These are phyloP conservation scores for Pandion haliaetus DNA, from an alignment of 2,113 vertebrate genomes.

Conservation along the genomic window DNA sequence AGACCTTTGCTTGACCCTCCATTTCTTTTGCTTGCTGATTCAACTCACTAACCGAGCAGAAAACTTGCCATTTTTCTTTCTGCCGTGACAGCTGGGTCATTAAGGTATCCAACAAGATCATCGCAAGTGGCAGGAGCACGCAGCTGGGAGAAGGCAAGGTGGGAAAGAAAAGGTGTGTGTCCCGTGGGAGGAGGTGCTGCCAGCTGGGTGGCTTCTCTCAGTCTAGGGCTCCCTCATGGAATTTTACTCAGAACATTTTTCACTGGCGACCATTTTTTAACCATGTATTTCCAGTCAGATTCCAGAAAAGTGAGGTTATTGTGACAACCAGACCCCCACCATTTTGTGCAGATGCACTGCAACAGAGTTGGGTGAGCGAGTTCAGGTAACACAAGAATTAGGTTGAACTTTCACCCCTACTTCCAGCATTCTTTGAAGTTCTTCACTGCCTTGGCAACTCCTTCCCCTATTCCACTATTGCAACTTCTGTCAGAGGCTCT, in stretches of 20 bases:
- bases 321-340: background rate
- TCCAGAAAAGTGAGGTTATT: background rate
- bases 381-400: conserved; percentile 24
- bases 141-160: background rate
- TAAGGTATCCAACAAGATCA: background rate
- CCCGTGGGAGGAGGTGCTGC: background rate
- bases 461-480: background rate
- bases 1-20: background rate
- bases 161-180: background rate
- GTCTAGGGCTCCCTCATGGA: background rate
- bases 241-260: background rate
- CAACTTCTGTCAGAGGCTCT: conserved; percentile 2
- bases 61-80: background rate
- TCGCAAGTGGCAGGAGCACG: background rate
- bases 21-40: background rate
- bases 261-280: background rate
- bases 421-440: conserved; percentile 49
- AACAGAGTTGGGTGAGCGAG: background rate
- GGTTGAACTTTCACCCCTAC: conserved; percentile 38
- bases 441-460: conserved; percentile 15
- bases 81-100: background rate
- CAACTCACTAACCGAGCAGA: background rate
- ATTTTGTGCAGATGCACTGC: background rate
- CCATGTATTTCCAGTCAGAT: background rate
- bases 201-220: background rate